Percentiles rank a stretch among this genome's conserved stretches.
Evolutionary conservation across 2,888 invertebrate genomes (phyloP).

Genomic region (Taenaris catops): DNA sequence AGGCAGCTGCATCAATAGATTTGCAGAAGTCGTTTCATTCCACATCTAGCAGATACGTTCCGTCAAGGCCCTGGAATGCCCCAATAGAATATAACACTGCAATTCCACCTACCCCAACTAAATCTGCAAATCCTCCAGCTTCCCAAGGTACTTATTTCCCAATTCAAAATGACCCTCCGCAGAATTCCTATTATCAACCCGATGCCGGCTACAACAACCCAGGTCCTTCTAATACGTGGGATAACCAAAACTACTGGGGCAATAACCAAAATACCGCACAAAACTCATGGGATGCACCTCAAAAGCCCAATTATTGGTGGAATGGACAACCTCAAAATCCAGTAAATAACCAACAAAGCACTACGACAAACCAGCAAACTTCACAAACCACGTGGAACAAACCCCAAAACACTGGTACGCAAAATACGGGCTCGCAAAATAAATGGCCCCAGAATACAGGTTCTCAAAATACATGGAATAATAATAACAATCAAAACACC

Average conservation of each 20-base stretch:
- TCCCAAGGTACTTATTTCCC: conserved; percentile 31
- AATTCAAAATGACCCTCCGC: conserved; percentile 31
- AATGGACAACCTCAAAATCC: conserved; percentile 24
- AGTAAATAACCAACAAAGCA: conserved; percentile 22
- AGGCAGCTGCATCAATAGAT: conserved; percentile 45
- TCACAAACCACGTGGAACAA: conserved; percentile 23
- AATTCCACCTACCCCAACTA: background rate
- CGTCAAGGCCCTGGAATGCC: conserved; percentile 27
- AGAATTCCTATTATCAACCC: conserved; percentile 25
- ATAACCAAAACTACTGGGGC: conserved; percentile 13
- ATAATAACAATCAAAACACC: conserved; percentile 20
- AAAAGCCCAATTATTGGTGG: conserved; percentile 14
- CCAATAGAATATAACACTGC: conserved; percentile 4
- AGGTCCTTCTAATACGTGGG: background rate
- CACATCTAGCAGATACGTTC: conserved; percentile 35
- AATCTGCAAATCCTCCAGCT: conserved; percentile 20
- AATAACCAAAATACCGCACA: conserved; percentile 12
- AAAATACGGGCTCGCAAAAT: conserved; percentile 20
- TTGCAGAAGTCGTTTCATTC: conserved; percentile 35
- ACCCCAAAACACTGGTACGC: conserved; percentile 22
- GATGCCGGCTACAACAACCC: conserved; percentile 22
- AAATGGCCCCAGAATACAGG: conserved; percentile 23
- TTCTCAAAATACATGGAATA: conserved; percentile 21
- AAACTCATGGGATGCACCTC: conserved; percentile 15
- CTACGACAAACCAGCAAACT: no score